Conservation (phyloP, 2,113 vertebrate genomes). For the Turnix velox region DNA sequence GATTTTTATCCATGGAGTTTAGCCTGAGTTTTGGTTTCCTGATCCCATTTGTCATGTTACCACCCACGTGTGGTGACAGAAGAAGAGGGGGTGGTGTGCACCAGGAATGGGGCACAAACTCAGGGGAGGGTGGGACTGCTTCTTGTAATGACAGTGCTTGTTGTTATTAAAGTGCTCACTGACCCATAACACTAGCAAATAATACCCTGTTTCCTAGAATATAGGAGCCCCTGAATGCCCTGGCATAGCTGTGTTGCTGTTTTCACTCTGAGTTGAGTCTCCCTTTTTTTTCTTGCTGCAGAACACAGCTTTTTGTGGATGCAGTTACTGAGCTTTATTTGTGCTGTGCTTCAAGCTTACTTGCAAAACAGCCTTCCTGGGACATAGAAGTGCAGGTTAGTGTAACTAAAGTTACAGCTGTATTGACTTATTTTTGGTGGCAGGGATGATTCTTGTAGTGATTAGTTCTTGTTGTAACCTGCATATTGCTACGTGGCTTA, state of each 20-base stretch:
- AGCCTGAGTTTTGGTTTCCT: background rate
- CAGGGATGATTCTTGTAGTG: background rate
- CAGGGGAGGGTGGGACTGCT: background rate
- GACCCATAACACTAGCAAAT: background rate
- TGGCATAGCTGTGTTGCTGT: background rate
- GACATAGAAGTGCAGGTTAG: conserved; percentile 50
- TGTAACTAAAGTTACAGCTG: conserved; percentile 25
- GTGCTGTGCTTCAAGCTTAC: background rate
- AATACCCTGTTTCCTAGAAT: background rate
- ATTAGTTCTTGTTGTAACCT: background rate
- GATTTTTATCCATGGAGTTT: rapidly evolving
- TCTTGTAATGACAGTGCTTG: rapidly evolving
- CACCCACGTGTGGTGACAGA: background rate
- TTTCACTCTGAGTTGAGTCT: background rate
- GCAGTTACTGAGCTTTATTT: background rate
- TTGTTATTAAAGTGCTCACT: background rate
- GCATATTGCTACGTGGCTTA: background rate
- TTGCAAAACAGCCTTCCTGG: background rate
- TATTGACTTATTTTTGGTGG: background rate
- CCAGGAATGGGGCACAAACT: background rate
- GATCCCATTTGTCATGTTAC: background rate
- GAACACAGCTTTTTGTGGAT: background rate
- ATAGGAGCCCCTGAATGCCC: background rate
- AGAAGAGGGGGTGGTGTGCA: background rate
- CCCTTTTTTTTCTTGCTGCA: background rate